phyloP scores from a whole-genome alignment of 2,113 vertebrate genomes.

The Phyllopteryx taeniolatus region DNA sequence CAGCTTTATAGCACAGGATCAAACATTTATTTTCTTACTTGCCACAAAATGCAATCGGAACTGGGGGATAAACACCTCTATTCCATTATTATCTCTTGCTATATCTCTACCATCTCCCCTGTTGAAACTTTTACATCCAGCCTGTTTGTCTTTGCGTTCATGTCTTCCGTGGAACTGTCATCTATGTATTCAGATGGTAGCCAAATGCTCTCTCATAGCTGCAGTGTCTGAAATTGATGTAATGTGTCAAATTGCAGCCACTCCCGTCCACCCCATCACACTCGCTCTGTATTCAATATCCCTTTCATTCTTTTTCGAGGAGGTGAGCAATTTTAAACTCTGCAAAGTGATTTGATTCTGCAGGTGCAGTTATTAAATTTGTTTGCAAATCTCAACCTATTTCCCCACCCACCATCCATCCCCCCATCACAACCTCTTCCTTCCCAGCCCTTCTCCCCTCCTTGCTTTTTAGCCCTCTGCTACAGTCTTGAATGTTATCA shows the following conservation, averaged over 20 bases:
- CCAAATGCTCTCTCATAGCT: constrained; percentile 43
- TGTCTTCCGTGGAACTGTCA: neutral
- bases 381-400: constrained; percentile 68
- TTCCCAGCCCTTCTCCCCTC: constrained; percentile 33
- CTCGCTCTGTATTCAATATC: constrained; percentile 43
- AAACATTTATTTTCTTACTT: neutral
- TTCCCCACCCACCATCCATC: constrained; percentile 23
- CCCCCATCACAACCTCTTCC: constrained; percentile 27
- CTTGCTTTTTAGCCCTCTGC: constrained; percentile 28
- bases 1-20: neutral
- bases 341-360: constrained; percentile 68
- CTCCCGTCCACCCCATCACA: neutral
- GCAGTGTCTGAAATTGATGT: constrained; percentile 55
- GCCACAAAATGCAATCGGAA: neutral
- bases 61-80: neutral
- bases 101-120: neutral
- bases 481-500: constrained; percentile 54
- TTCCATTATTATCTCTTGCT: neutral
- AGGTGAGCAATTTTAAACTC: constrained; percentile 61
- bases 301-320: constrained; percentile 40
- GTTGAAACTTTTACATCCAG: neutral
- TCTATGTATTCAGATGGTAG: constrained; percentile 37
- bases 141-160: neutral
- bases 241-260: constrained; percentile 26
- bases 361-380: constrained; percentile 73